These are phyloP conservation scores for Probaryconus sp. DNA, from an alignment of 1,140 invertebrate species.

Conservation along the genomic window DNA sequence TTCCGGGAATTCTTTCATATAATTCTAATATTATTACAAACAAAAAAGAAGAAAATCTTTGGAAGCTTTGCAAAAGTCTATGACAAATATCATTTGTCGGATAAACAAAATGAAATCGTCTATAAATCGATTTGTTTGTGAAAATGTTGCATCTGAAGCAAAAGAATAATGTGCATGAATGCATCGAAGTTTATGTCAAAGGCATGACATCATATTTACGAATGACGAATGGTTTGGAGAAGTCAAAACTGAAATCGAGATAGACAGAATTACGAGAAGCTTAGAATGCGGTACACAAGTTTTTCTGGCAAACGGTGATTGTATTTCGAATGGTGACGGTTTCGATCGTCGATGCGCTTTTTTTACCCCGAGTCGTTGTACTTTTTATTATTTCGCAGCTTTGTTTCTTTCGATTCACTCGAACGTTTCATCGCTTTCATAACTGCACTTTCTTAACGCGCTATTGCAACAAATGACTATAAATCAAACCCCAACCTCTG, in stretches of 20 bases:
- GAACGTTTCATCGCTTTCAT: not conserved
- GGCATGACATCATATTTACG: constrained; percentile 30
- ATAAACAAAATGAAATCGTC: too few species aligned
- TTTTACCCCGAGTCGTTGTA: constrained; percentile 2
- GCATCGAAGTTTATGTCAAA: constrained; percentile 19
- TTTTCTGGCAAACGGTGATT: constrained; percentile 16
- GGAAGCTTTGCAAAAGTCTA: too few species aligned
- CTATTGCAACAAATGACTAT: constrained; percentile 4
- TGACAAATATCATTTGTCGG: too few species aligned
- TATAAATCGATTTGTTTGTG: constrained; percentile 10
- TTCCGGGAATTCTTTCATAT: too few species aligned
- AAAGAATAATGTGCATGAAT: constrained; percentile 15
- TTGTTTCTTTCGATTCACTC: not conserved
- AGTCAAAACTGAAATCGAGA: constrained; percentile 16
- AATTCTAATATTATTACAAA: too few species aligned
- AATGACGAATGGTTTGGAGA: constrained; percentile 25
- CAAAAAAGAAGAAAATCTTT: too few species aligned
- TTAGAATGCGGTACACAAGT: not conserved
- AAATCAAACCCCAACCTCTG: constrained; percentile 6
- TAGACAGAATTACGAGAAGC: constrained; percentile 17
- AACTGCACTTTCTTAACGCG: constrained; percentile 2
- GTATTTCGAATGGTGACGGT: constrained; percentile 8
- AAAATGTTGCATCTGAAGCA: constrained; percentile 2
- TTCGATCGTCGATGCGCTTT: not conserved
- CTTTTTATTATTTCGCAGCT: too few species aligned